Conservation (phyloP, 1,140 invertebrate species). For the Drosophila bipectinata region DNA sequence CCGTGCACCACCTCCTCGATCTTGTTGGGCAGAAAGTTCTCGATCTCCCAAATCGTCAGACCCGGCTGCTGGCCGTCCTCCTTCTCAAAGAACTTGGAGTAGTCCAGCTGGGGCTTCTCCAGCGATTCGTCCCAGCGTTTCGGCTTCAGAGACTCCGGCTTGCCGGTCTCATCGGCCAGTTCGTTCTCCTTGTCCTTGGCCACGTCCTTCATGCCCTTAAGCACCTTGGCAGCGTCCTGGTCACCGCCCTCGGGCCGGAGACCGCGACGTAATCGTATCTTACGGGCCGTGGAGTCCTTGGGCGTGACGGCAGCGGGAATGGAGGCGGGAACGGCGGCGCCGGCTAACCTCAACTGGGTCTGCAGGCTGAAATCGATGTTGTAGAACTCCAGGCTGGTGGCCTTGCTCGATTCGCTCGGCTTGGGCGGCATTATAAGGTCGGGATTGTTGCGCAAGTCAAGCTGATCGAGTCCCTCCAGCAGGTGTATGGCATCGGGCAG, state of each 20-base stretch:
- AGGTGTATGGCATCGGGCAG: conserved; percentile 99
- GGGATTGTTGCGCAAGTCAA: conserved; percentile 97
- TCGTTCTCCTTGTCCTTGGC: conserved; percentile 88
- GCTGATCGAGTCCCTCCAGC: conserved; percentile 93
- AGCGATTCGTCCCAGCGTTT: conserved; percentile 97
- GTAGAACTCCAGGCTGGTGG: conserved; percentile 96
- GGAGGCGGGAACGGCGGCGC: conserved; percentile 92
- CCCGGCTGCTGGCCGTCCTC: conserved; percentile 96
- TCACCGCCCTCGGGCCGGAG: conserved; percentile 91
- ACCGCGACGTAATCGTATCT: conserved; percentile 92
- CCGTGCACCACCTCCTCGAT: conserved; percentile 96
- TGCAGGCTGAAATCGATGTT: conserved; percentile 99
- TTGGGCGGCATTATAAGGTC: conserved; percentile 99
- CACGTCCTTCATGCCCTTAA: conserved; percentile 99
- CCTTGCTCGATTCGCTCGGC: conserved; percentile 91
- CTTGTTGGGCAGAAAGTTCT: conserved; percentile 98
- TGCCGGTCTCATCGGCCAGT: conserved; percentile 30
- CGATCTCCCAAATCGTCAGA: conserved; percentile 98
- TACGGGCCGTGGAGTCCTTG: conserved; percentile 96
- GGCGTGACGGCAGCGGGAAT: conserved; percentile 85
- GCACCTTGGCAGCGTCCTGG: conserved; percentile 95
- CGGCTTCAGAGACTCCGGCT: conserved; percentile 86
- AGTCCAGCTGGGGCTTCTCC: conserved; percentile 98
- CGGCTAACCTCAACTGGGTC: conserved; percentile 96
- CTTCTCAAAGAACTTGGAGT: conserved; percentile 99